Conservation (phyloP, 2,888 invertebrate genomes). For the Drosophila suboccidentalis region DNA sequence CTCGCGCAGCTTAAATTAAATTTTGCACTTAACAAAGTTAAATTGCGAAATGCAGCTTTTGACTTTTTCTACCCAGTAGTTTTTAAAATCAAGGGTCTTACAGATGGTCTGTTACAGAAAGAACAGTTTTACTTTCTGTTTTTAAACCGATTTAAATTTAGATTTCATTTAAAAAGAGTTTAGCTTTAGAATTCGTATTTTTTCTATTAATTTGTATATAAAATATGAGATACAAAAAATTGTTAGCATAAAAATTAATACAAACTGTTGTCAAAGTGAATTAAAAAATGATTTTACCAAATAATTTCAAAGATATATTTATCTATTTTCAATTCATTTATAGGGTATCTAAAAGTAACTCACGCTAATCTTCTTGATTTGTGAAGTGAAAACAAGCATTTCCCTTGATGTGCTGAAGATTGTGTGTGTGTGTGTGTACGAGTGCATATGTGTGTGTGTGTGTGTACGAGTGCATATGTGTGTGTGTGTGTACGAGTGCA, state of each 20-base stretch:
- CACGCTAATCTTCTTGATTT: slow-evolving; percentile 6
- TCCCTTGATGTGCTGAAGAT: slow-evolving; percentile 41
- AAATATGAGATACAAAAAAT: too few relatives aligned
- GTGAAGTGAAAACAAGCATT: slow-evolving; percentile 49
- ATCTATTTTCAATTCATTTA: not conserved
- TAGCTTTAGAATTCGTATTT: too few relatives aligned
- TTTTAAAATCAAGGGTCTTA: not conserved
- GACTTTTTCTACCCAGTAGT: slow-evolving; percentile 33
- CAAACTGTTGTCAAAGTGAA: too few relatives aligned
- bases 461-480: too few relatives aligned
- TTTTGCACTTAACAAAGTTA: slow-evolving; percentile 52
- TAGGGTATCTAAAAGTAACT: slow-evolving; percentile 14
- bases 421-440: slow-evolving; percentile 22
- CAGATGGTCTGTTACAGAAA: too few relatives aligned
- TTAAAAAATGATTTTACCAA: too few relatives aligned
- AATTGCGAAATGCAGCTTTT: slow-evolving; percentile 49
- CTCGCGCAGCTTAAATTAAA: slow-evolving; percentile 42
- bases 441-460: slow-evolving; percentile 11
- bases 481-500: slow-evolving; percentile 13
- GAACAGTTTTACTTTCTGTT: not conserved
- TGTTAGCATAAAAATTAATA: too few relatives aligned
- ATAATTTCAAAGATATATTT: too few relatives aligned
- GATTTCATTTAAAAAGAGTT: too few relatives aligned
- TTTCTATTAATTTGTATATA: too few relatives aligned
- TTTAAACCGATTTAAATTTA: too few relatives aligned